phyloP scores from a whole-genome alignment of 2,888 invertebrate genomes.

The Nematopogon swammerdamellus region DNA sequence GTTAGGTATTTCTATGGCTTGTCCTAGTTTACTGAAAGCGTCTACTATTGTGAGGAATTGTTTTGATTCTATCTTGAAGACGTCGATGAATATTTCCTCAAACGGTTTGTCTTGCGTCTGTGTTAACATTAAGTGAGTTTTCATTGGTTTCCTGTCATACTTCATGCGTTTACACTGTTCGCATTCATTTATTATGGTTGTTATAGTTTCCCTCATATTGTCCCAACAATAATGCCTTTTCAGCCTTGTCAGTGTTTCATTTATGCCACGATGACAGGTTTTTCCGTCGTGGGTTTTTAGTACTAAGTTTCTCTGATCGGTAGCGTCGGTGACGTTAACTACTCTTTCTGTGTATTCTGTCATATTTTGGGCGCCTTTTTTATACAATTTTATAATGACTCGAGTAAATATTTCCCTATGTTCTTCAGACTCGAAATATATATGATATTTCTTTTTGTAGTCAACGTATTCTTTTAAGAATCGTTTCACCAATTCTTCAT shows the following conservation, averaged over 20 bases:
- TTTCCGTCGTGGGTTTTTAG: conserved; percentile 12
- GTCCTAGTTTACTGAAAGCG: conserved; percentile 13
- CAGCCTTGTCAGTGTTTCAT: conserved; percentile 8
- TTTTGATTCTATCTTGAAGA: conserved; percentile 9
- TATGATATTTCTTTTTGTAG: conserved; percentile 14
- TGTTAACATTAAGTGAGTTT: conserved; percentile 14
- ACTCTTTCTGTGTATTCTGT: conserved; percentile 11
- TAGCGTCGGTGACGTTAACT: conserved; percentile 6
- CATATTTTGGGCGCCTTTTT: conserved; percentile 8
- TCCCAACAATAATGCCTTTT: conserved; percentile 7
- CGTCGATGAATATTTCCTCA: conserved; percentile 14
- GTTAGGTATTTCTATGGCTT: conserved; percentile 9
- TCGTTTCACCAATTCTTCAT: conserved; percentile 12
- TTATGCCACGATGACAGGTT: conserved; percentile 12
- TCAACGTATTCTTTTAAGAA: conserved; percentile 15
- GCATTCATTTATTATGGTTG: conserved; percentile 13
- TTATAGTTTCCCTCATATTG: conserved; percentile 10
- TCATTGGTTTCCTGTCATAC: conserved; percentile 12
- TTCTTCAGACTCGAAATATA: conserved; percentile 10
- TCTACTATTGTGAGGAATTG: conserved; percentile 11
- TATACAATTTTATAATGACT: conserved; percentile 7
- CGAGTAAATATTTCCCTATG: conserved; percentile 4
- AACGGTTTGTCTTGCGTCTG: conserved; percentile 15
- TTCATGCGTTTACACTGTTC: conserved; percentile 13
- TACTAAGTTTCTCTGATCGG: conserved; percentile 6